A percentile compares a stretch with the other conserved stretches of the same genome.
Conservation (phyloP, 2,888 invertebrate species). For the Phytoseiulus persimilis region DNA sequence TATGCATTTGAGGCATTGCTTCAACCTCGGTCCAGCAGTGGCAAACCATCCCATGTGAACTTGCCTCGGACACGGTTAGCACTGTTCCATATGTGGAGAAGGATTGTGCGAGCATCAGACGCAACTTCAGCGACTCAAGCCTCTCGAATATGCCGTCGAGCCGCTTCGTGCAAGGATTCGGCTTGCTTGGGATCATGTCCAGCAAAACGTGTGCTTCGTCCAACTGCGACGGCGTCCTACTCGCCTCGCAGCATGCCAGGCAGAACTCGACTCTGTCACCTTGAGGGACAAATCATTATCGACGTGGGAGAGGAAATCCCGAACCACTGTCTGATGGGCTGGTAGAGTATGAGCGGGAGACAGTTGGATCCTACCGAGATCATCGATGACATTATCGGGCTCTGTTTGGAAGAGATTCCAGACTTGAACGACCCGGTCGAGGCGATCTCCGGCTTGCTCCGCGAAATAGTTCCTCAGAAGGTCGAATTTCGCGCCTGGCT, state of each 20-base stretch:
- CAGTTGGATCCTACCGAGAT: background rate
- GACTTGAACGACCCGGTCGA: conserved; percentile 21
- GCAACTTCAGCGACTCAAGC: background rate
- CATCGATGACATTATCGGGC: background rate
- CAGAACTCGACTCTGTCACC: background rate
- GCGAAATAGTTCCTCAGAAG: conserved; percentile 16
- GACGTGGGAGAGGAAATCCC: background rate
- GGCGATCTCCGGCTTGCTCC: background rate
- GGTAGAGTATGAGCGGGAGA: background rate
- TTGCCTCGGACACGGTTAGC: background rate
- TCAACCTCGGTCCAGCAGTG: too few species aligned
- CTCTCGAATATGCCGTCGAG: background rate
- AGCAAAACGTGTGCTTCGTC: background rate
- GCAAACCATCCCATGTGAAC: background rate
- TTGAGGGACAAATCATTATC: background rate
- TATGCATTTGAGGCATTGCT: too few species aligned
- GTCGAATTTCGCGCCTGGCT: background rate
- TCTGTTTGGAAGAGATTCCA: background rate
- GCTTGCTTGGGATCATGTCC: background rate
- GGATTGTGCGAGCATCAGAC: background rate
- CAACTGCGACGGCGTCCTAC: background rate
- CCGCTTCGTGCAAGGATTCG: background rate
- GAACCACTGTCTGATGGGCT: too few species aligned
- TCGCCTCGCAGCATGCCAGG: background rate
- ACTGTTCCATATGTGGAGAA: background rate